phyloP scores from a whole-genome alignment of 92 coral and sea anemone genomes.

The Parazoanthus atlanticus region DNA sequence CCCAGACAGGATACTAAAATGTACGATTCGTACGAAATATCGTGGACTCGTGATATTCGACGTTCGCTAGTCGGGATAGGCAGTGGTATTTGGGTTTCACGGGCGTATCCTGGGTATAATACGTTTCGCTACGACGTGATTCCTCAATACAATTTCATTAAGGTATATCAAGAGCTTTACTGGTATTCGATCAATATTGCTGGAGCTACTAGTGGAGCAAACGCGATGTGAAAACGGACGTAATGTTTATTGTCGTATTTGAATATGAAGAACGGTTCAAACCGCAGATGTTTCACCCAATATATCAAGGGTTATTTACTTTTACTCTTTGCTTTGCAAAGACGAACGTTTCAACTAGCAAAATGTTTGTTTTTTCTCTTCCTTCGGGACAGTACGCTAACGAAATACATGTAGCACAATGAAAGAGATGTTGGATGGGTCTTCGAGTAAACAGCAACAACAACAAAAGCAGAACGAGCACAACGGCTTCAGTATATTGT shows the following conservation, averaged over 20 bases:
- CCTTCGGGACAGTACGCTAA: slow-evolving; percentile 7
- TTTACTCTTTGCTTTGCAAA: slow-evolving; percentile 25
- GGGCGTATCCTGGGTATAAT: background rate
- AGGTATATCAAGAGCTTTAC: too few species aligned
- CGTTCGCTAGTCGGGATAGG: background rate
- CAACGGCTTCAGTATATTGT: slow-evolving; percentile 1
- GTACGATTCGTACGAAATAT: background rate
- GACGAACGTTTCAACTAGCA: slow-evolving; percentile 31
- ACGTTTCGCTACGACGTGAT: background rate
- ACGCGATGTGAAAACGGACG: too few species aligned
- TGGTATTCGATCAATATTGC: too few species aligned
- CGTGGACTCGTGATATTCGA: background rate
- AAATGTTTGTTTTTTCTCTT: background rate
- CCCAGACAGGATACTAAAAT: background rate
- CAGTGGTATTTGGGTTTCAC: too few species aligned
- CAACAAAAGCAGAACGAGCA: slow-evolving; percentile 7
- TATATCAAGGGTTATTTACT: slow-evolving; percentile 9
- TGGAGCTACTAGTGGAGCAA: too few species aligned
- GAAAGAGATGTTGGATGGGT: too few species aligned
- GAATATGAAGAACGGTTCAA: slow-evolving; percentile 4
- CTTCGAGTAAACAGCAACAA: slow-evolving; percentile 3
- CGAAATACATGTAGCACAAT: slow-evolving; percentile 6
- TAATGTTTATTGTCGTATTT: slow-evolving; percentile 19
- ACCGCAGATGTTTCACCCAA: slow-evolving; percentile 18
- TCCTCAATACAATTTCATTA: too few species aligned